A percentile compares a stretch with the other conserved stretches of the same genome.
Evolutionary conservation across 1,140 invertebrate species (phyloP).

Genomic region (Cyclina sinensis): DNA sequence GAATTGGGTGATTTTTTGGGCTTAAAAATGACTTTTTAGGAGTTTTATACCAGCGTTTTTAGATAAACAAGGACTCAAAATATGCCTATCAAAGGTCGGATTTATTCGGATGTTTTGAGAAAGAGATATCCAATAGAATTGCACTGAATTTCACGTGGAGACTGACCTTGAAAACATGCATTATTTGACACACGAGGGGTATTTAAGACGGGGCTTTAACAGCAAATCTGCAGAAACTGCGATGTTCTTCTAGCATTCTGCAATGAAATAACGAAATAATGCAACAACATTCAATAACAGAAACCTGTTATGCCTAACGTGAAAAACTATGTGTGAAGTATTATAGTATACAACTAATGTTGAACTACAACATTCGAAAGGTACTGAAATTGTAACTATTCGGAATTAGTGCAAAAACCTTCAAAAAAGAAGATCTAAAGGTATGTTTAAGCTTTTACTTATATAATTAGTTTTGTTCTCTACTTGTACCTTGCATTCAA

Average conservation of each 20-base stretch:
- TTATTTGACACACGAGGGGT: slow-evolving; percentile 25
- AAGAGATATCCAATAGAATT: slow-evolving; percentile 23
- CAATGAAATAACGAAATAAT: not conserved
- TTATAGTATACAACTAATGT: no score
- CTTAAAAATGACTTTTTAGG: not conserved
- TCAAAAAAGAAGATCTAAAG: not conserved
- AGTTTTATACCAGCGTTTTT: not conserved
- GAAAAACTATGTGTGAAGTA: not conserved
- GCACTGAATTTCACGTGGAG: slow-evolving; percentile 1
- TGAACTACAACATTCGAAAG: not conserved
- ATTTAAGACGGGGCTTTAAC: slow-evolving; percentile 6
- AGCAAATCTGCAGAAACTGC: slow-evolving; percentile 1
- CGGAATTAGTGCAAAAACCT: not conserved
- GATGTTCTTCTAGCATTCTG: not conserved
- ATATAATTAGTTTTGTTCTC: no score
- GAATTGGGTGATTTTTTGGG: not conserved
- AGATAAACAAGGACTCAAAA: not conserved
- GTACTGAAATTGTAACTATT: not conserved
- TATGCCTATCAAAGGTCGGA: not conserved
- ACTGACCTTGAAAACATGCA: slow-evolving; percentile 16
- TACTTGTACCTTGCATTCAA: no score
- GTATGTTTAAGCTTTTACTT: no score
- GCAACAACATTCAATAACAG: not conserved
- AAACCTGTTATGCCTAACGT: not conserved
- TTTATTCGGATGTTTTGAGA: not conserved